Base-by-base conservation (phyloP, 2,113 vertebrate genomes). In the Eonycteris spelaea region DNA sequence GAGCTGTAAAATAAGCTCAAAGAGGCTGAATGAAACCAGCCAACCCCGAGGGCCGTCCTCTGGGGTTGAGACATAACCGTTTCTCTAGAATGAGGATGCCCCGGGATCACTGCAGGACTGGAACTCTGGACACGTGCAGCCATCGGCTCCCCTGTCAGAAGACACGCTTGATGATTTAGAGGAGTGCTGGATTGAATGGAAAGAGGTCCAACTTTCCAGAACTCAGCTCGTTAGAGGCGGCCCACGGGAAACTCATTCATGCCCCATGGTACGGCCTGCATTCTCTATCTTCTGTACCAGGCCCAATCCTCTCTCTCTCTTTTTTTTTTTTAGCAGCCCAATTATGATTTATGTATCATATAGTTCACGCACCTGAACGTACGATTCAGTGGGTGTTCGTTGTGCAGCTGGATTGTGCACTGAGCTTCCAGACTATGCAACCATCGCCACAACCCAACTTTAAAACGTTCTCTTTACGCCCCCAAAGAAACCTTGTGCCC, bases 61-160 rank as follows among this genome's bases (percentile, higher is more conserved):
- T 19, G 24, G 24, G n/a, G 8, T 0, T 0, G 18, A 21, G 30
- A 7, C 53, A 22, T 45, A 24, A 30, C 11, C 2, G 5, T 18
- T 51, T 65, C 55, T 70, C 61, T 15, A 33, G 43, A 43, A 15
- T 43, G 15, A 38, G 9, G 2, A 21, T 21, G 33, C 14, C 21
- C 48, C 8, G 40, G 77, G 51, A 2, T 55, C 51, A 5, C 28
- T 51, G 30, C 13, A 53, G 75, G 38, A 19, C 22, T 10, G 15
- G 26, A 40, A 24, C 55, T 28, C 26, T 68, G 38, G 33, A 38
- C 19, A 48, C 61, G 28, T 2, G 22, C 63, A 70, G 12, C 18
- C 38, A 30, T 8, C 6, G n/a, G 61, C 21, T 68, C 33, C 30
- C 6, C 59, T 40, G 24, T 21, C 40, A 4, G 35, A 45, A 74